These are phyloP conservation scores for Hippasteria phrygiana DNA, from an alignment of 53 echinoderm and acorn worm genomes.

Conservation along the genomic window DNA sequence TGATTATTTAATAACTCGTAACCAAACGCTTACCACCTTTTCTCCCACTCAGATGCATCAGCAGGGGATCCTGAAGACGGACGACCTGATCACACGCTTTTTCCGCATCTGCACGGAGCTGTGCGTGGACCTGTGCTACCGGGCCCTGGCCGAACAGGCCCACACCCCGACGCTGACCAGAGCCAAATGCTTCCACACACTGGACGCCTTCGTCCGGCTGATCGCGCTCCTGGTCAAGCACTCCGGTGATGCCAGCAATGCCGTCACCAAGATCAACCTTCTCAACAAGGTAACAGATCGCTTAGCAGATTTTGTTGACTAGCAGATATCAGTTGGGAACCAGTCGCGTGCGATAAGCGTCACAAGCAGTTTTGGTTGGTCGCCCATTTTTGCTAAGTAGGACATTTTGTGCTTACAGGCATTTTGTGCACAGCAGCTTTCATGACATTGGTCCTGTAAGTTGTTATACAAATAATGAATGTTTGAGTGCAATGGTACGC, in stretches of 20 bases:
- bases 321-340: too few relatives aligned
- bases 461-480: too few relatives aligned
- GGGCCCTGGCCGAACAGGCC: constrained; percentile 91
- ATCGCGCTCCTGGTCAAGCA: constrained; percentile 97
- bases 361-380: too few relatives aligned
- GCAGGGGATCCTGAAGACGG: constrained; percentile 98
- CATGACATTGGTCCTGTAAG: too few relatives aligned
- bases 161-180: constrained; percentile 93
- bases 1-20: background rate
- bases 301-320: too few relatives aligned
- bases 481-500: too few relatives aligned
- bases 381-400: too few relatives aligned
- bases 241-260: constrained; percentile 96
- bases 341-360: too few relatives aligned
- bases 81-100: constrained; percentile 98
- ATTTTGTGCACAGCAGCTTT: too few relatives aligned
- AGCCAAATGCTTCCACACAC: constrained; percentile 98
- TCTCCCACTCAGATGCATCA: constrained; percentile 91
- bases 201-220: constrained; percentile 96
- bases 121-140: constrained; percentile 97
- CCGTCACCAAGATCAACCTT: constrained; percentile 98
- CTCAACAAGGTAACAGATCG: constrained; percentile 82
- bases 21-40: background rate
- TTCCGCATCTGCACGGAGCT: constrained; percentile 99
- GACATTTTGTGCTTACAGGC: too few relatives aligned